Conservation (phyloP, 1,140 invertebrate species). For the Leucophenga varia region DNA sequence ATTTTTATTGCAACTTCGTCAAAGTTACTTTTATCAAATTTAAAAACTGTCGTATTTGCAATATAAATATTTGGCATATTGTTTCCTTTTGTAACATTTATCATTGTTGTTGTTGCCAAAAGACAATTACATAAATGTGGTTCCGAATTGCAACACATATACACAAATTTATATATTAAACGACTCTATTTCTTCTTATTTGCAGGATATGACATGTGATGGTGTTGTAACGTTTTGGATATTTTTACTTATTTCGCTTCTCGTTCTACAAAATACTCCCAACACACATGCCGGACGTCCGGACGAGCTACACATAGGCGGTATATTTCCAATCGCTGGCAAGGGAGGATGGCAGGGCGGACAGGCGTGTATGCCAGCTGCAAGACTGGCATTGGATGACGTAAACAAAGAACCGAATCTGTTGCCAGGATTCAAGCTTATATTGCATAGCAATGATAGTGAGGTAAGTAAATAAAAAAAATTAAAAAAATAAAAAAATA, state of each 20-base stretch:
- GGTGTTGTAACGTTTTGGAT: slow-evolving; percentile 57
- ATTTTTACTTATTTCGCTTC: slow-evolving; percentile 56
- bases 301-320: slow-evolving; percentile 91
- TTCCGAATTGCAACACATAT: no score
- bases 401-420: slow-evolving; percentile 90
- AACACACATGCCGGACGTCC: slow-evolving; percentile 37
- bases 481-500: no score
- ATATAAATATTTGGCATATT: no score
- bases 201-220: slow-evolving; percentile 57
- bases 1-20: no score
- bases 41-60: no score
- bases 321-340: slow-evolving; percentile 94
- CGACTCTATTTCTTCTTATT: no score
- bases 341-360: slow-evolving; percentile 95
- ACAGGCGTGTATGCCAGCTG: slow-evolving; percentile 93
- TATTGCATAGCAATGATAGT: slow-evolving; percentile 95
- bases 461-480: slow-evolving; percentile 90
- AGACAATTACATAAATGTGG: no score
- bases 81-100: no score
- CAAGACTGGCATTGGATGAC: slow-evolving; percentile 91
- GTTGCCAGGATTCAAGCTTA: slow-evolving; percentile 87
- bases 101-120: no score
- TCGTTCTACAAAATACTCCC: slow-evolving; percentile 40
- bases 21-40: no score
- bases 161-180: no score